Conservation (phyloP, 2,888 invertebrate species). For the Plagiodera versicolora region DNA sequence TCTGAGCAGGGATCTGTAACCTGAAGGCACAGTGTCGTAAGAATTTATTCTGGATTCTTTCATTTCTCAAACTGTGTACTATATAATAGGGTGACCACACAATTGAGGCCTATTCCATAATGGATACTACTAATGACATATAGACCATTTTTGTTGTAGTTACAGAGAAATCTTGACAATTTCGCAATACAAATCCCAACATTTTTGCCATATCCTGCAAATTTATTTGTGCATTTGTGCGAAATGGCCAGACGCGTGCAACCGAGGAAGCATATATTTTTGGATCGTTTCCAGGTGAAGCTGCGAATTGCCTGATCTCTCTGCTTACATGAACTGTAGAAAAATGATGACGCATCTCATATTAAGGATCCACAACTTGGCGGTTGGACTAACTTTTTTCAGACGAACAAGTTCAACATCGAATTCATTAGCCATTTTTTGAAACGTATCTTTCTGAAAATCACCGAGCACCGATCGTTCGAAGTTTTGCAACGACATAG, state of each 20-base stretch:
- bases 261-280: conserved; percentile 17
- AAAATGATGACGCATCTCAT: conserved; percentile 39
- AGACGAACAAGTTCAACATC: conserved; percentile 7
- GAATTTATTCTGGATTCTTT: no score
- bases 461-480: no score
- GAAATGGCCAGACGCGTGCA: conserved; percentile 19
- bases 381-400: conserved; percentile 19
- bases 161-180: no score
- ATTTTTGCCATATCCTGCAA: conserved; percentile 41
- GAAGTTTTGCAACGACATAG: no score
- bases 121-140: no score
- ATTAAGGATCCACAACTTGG: conserved; percentile 41
- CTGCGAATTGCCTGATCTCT: conserved; percentile 42
- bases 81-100: no score
- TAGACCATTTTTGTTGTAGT: no score
- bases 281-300: conserved; percentile 13
- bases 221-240: conserved; percentile 37
- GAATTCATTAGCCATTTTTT: conserved; percentile 13
- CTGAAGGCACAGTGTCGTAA: no score
- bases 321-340: conserved; percentile 42
- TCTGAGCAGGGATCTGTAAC: no score
- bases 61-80: no score
- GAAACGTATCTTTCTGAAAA: neutral
- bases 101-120: no score
- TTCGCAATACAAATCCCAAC: no score